Evolutionary conservation across 2,113 vertebrate species (phyloP).

Genomic region (Etia nguti): DNA sequence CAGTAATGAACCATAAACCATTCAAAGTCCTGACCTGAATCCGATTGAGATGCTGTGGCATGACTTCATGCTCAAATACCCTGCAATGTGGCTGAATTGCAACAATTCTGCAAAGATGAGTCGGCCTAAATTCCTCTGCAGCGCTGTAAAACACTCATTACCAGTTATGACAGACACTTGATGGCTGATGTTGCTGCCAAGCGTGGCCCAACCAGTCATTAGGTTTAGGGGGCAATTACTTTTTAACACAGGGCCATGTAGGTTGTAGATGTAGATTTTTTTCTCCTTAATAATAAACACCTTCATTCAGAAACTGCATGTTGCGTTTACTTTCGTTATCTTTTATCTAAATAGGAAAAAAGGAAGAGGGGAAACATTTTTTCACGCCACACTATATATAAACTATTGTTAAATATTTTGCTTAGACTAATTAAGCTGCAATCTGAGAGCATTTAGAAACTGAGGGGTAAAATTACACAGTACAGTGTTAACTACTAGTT

Average conservation of each 20-base stretch:
- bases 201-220: background rate
- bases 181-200: fast-evolving
- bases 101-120: background rate
- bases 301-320: background rate
- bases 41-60: background rate
- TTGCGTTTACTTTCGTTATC: background rate
- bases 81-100: background rate
- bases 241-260: background rate
- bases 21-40: background rate
- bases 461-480: background rate
- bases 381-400: background rate
- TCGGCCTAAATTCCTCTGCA: background rate
- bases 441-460: background rate
- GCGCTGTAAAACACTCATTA: background rate
- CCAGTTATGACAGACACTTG: background rate
- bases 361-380: background rate
- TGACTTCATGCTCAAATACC: background rate
- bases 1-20: too few species aligned
- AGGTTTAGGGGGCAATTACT: background rate
- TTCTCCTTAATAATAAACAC: background rate
- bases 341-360: background rate
- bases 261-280: background rate
- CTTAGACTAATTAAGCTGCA: background rate
- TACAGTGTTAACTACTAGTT: background rate
- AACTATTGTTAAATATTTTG: background rate